A percentile compares a stretch with the other conserved stretches of the same genome.
These are phyloP conservation scores for Semnornis frantzii DNA, from an alignment of 2,113 vertebrate genomes.

Conservation along the genomic window DNA sequence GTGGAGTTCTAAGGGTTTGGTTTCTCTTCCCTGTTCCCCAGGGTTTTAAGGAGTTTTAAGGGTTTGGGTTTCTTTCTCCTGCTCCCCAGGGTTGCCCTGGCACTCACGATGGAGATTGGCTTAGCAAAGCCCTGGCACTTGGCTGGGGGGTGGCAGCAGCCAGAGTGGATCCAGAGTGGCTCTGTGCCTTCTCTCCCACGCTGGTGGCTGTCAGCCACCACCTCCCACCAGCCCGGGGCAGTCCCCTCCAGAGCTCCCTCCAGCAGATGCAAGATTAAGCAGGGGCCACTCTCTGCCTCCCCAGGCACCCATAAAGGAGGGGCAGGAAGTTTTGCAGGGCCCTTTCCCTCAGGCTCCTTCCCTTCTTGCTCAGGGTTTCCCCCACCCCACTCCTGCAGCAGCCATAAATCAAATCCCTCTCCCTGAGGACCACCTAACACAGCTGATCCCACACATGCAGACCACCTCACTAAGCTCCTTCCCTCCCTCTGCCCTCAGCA, in stretches of 20 bases:
- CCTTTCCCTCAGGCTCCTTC: neutral
- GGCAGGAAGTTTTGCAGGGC: conserved; percentile 17
- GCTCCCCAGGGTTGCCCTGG: no score
- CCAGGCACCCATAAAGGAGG: neutral
- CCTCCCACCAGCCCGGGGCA: rapidly evolving
- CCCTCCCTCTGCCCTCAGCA: no score
- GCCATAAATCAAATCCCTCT: neutral
- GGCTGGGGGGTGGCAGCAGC: neutral
- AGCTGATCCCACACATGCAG: neutral
- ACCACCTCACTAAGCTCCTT: neutral
- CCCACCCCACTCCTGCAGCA: neutral
- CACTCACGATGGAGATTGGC: rapidly evolving
- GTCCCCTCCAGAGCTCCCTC: neutral
- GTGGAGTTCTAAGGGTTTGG: neutral
- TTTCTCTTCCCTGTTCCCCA: neutral
- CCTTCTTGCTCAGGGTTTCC: neutral
- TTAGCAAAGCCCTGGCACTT: rapidly evolving
- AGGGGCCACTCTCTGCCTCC: neutral
- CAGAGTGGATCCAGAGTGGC: neutral
- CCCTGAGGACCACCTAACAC: neutral
- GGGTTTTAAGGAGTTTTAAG: neutral
- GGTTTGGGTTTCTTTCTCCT: neutral
- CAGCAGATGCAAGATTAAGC: neutral
- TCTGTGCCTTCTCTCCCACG: rapidly evolving
- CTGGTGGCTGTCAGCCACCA: rapidly evolving